Percentiles rank a stretch among this genome's conserved stretches.
Evolutionary conservation across 2,113 vertebrate species (phyloP).

Genomic region (Melanocharis versteri): DNA sequence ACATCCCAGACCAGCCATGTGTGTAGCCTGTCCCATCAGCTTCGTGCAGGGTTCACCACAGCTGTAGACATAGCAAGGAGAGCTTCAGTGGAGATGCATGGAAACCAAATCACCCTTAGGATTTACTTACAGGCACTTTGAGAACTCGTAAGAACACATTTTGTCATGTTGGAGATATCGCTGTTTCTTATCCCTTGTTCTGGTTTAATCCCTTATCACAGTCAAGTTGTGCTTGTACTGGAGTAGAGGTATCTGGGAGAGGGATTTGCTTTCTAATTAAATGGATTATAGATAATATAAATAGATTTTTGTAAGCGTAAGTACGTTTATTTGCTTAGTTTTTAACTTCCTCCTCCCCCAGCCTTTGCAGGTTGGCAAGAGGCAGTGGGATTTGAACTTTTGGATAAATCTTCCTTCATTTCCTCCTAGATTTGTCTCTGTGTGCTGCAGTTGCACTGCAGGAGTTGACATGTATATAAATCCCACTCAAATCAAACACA

Average conservation of each 20-base stretch:
- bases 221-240: not conserved
- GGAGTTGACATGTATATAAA: not conserved
- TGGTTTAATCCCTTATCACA: not conserved
- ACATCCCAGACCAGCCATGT: rapidly evolving
- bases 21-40: not conserved
- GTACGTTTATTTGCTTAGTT: not conserved
- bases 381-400: not conserved
- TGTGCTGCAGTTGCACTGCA: not conserved
- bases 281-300: not conserved
- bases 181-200: not conserved
- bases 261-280: not conserved
- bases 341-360: not conserved
- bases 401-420: not conserved
- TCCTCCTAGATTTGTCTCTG: not conserved
- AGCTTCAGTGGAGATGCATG: not conserved
- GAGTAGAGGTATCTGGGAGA: not conserved
- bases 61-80: rapidly evolving
- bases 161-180: not conserved
- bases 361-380: not conserved
- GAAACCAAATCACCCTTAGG: not conserved
- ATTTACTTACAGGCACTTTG: not conserved
- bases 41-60: rapidly evolving
- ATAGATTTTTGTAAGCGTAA: not conserved
- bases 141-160: not conserved
- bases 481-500: not conserved